Evolutionary conservation across 2,888 invertebrate species (phyloP), one percentile per base, ranked within the genome.

Genomic region (Noctua comes): DNA sequence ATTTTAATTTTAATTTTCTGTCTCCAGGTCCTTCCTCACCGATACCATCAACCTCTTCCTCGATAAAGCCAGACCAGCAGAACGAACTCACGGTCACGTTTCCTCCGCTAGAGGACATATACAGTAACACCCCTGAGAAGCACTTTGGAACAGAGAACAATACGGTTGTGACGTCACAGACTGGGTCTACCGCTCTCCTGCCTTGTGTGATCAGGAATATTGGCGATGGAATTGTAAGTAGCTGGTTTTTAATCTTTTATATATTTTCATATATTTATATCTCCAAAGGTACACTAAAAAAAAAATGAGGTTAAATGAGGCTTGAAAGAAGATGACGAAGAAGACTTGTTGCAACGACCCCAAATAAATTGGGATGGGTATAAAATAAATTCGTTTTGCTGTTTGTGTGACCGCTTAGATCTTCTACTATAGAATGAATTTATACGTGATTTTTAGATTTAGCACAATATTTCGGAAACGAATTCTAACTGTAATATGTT

Each of bases 221-320:
- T 89, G 98, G 98, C 73, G 98, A 99, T 94, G 98, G 98, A 90
- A 98, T 98, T 97, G 99, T 99, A 95, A 98, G 98, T 97, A 89
- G 10, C 3, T 54, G 1, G 1, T 2, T 69, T 59, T 24, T 2
- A 18, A 4, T 36, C 11, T 59, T n/a, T n/a, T n/a, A n/a, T 13
- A 13, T 57, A 54, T 36, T 36, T 4, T 36, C 16, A 16, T 46
- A 21, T 51, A 21, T 51, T 51, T 51, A 1, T 21, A 51, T 21
- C 0, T 51, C 21, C 24, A 8, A 51, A 51, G 7, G 2, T 51
- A 21, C n/a, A n/a, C n/a, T n/a, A n/a, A n/a, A n/a, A n/a, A n/a
- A n/a, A n/a, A n/a, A n/a, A n/a, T n/a, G n/a, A n/a, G n/a, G n/a
- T n/a, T 18, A 51, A 51, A 51, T 21, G 21, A 51, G 8, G 21